phyloP scores from a whole-genome alignment of 1,140 invertebrate genomes.

The Drosophila sulfurigaster region DNA sequence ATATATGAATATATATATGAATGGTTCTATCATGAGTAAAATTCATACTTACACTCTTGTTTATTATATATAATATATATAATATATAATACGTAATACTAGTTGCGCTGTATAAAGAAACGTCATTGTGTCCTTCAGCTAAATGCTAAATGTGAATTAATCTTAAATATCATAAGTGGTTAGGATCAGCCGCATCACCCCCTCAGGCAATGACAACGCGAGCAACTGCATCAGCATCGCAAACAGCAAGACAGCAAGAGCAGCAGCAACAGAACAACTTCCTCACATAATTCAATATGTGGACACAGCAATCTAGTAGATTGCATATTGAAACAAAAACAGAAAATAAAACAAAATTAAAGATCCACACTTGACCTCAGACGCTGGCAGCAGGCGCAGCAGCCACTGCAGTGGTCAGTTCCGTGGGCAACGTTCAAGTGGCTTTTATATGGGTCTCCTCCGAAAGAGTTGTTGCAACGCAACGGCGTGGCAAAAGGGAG shows the following conservation, averaged over 20 bases:
- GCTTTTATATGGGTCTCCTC: slow-evolving; percentile 58
- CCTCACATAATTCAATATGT: slow-evolving; percentile 66
- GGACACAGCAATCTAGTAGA: slow-evolving; percentile 29
- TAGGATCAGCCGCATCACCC: slow-evolving; percentile 11
- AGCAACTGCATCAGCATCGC: not conserved
- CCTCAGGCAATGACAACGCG: slow-evolving; percentile 45
- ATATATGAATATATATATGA: too few relatives aligned
- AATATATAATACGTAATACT: too few relatives aligned
- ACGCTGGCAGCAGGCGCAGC: slow-evolving; percentile 42
- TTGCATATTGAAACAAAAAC: slow-evolving; percentile 44
- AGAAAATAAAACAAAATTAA: slow-evolving; percentile 51
- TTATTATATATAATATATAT: too few relatives aligned
- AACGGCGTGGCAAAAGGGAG: not conserved
- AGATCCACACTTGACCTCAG: slow-evolving; percentile 75
- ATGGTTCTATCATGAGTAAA: too few relatives aligned
- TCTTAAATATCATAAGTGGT: slow-evolving; percentile 7
- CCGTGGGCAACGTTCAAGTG: slow-evolving; percentile 68
- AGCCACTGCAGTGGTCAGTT: slow-evolving; percentile 45
- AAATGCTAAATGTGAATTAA: not conserved
- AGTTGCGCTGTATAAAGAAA: too few relatives aligned
- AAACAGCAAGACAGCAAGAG: not conserved
- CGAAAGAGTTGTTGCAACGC: not conserved
- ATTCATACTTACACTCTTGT: too few relatives aligned
- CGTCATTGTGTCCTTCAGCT: not conserved
- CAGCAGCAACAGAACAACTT: slow-evolving; percentile 22